Evolutionary conservation across 2,888 invertebrate species (phyloP), one percentile per base, ranked within the genome.

Genomic region (Ferrisia virgata): DNA sequence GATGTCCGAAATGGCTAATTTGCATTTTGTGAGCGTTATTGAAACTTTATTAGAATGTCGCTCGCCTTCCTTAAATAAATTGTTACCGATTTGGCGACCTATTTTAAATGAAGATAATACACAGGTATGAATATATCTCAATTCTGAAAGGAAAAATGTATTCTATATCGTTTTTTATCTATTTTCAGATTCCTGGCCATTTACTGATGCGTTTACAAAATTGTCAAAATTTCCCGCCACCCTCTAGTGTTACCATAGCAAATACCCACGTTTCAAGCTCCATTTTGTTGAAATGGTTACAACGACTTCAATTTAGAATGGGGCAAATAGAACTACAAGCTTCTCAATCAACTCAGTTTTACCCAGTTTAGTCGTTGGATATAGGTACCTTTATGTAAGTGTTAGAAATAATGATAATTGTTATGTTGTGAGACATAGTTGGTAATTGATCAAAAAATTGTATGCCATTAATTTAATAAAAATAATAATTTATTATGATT

Each of bases 1-100:
- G 96, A 90, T 99, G 85, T 96, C 98, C 1, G 99, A 99, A 90
- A 98, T 97, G 91, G 98, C 99, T 11, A 99, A 98, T 89, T 91
- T 98, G 2, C 99, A 99, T 88, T 98, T 99, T 89, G 90, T 99
- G 85, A 96, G 95, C 88, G 91, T 99, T 86, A 91, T 99, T 88
- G 99, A 99, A 89, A 97, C 98, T 0, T 90, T 99, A 2, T 91
- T 97, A 87, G 99, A 99, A 88, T 97, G 97, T 87, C 96, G 96
- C 89, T 97, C 98, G 0, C 95, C 96, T 0, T 93, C 98, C 40
- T 91, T 99, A 3, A 94, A 94, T 87, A 96, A 97, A 90, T 90
- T 98, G 80, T 90, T 98, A 87, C 98, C 99, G 0, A 91, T 99
- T 87, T 99, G 99, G 99, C 96, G 95, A 85, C 97, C 98, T 0